Conservation (phyloP, 2,797 vertebrate species). For the Myotis findleyi region DNA sequence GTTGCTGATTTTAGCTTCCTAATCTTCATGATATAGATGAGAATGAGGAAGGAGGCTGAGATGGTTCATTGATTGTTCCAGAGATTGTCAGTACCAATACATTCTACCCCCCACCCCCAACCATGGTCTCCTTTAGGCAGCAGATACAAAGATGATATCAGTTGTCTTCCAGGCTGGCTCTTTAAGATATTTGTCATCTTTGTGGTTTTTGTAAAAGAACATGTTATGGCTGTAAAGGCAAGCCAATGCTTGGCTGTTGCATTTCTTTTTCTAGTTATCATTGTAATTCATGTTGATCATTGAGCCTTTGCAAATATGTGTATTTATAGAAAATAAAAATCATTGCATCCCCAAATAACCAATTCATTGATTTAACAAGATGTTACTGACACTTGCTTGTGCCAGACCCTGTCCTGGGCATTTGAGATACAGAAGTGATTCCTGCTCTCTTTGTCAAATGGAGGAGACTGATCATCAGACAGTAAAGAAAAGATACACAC, state of each 20-base stretch:
- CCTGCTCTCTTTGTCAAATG: neutral
- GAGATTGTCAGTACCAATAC: accelerated
- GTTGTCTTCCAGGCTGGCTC: neutral
- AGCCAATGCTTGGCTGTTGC: neutral
- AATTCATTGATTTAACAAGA: neutral
- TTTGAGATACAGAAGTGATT: neutral
- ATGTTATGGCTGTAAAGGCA: neutral
- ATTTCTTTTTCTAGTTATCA: neutral
- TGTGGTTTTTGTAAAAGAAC: neutral
- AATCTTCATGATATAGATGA: neutral
- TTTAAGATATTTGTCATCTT: neutral
- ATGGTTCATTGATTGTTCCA: neutral
- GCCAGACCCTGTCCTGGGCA: neutral
- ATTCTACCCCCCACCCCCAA: neutral
- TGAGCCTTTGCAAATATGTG: neutral
- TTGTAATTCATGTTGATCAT: neutral
- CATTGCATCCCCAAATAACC: neutral
- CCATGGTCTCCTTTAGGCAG: neutral
- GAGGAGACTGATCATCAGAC: neutral
- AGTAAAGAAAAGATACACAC: neutral
- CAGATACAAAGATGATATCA: neutral
- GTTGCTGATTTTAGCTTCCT: neutral
- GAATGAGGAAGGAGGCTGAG: neutral
- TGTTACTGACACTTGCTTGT: neutral
- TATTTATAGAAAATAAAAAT: neutral